A percentile compares a stretch with the other conserved stretches of the same genome.
These are phyloP conservation scores for Caenorhabditis drosophilae DNA, from an alignment of 2,888 invertebrate genomes.

Conservation along the genomic window DNA sequence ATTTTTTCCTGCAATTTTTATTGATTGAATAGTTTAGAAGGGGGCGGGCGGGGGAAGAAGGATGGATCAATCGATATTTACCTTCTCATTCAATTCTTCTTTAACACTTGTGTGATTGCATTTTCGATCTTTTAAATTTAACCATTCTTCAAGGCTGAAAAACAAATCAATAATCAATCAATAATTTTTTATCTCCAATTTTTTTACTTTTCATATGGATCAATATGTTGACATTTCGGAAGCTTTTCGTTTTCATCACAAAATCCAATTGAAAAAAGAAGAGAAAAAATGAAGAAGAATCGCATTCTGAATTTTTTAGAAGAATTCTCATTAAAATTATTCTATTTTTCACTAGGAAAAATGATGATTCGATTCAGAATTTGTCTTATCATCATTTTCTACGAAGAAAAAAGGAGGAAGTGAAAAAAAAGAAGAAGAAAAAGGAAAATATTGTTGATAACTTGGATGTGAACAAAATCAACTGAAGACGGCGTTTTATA, in stretches of 20 bases:
- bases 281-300: not conserved
- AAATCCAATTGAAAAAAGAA: not conserved
- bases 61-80: not conserved
- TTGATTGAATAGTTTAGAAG: not conserved
- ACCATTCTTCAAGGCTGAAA: conserved; percentile 31
- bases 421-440: conserved; percentile 1
- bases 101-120: conserved; percentile 26
- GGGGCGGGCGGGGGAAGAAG: not conserved
- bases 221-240: conserved; percentile 50
- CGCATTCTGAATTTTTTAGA: conserved; percentile 13
- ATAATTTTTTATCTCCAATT: conserved; percentile 6
- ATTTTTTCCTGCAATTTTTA: conserved; percentile 22
- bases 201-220: conserved; percentile 48
- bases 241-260: conserved; percentile 16
- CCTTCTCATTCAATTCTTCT: conserved; percentile 18
- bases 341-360: not conserved
- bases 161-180: not conserved
- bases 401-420: not conserved
- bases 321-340: not conserved
- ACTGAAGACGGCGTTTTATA: too few species aligned
- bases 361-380: too few species aligned
- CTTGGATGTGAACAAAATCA: too few species aligned
- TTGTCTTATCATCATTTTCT: not conserved
- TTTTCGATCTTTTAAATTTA: conserved; percentile 19
- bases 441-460: too few species aligned